A percentile compares a stretch with the other conserved stretches of the same genome.
Conservation (phyloP, 2,113 vertebrate species). For the Alligator mississippiensis region DNA sequence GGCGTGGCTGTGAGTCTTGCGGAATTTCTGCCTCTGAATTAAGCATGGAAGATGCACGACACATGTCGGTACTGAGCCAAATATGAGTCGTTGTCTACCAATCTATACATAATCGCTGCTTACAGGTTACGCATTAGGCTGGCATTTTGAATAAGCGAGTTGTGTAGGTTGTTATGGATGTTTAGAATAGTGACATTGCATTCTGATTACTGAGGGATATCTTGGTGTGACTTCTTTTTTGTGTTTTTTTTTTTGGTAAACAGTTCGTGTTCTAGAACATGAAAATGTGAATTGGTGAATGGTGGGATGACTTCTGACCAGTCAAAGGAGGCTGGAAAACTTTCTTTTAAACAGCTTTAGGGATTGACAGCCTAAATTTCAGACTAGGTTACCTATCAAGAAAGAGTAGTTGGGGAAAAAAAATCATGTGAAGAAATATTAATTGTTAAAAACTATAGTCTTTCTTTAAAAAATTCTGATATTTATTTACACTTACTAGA, state of each 20-base stretch:
- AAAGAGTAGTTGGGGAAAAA: background rate
- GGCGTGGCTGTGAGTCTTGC: background rate
- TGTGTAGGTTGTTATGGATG: background rate
- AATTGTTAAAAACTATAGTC: background rate
- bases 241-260: background rate
- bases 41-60: background rate
- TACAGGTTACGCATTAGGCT: background rate
- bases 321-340: background rate
- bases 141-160: background rate
- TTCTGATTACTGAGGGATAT: background rate
- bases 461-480: background rate
- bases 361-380: background rate
- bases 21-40: background rate
- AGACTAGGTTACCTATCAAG: background rate
- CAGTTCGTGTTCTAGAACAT: background rate
- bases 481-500: background rate
- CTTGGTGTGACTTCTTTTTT: background rate
- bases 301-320: background rate
- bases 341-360: background rate
- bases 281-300: background rate
- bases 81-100: background rate
- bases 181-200: background rate
- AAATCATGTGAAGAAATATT: background rate
- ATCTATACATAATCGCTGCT: background rate
- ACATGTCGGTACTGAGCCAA: background rate